These are phyloP conservation scores for Cenopis cana DNA, from an alignment of 2,888 invertebrate genomes.

Conservation along the genomic window DNA sequence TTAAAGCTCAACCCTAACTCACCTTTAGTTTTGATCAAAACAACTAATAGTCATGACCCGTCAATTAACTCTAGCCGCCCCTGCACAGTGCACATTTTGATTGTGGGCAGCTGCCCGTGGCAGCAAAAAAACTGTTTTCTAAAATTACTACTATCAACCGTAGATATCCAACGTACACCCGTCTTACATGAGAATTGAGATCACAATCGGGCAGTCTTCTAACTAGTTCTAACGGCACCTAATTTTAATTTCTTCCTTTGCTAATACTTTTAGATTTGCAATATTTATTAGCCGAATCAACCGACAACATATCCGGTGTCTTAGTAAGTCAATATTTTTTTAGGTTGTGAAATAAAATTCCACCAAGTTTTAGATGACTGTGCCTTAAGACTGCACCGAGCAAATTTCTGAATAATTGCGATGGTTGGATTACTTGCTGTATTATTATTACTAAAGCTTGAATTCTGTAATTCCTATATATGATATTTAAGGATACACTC, in stretches of 20 bases:
- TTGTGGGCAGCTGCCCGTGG: conserved; percentile 79
- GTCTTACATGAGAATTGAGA: conserved; percentile 62
- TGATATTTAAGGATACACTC: too few relatives aligned
- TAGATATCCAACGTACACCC: conserved; percentile 66
- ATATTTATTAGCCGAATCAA: too few relatives aligned
- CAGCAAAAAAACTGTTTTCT: conserved; percentile 80
- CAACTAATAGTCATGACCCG: conserved; percentile 68
- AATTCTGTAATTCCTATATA: too few relatives aligned
- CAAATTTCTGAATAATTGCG: too few relatives aligned
- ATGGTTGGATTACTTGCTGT: too few relatives aligned
- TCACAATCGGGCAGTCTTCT: conserved; percentile 68
- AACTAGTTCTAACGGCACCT: conserved; percentile 66
- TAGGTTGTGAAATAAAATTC: too few relatives aligned
- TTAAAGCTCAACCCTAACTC: conserved; percentile 38
- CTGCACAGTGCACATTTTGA: conserved; percentile 76
- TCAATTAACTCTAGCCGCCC: conserved; percentile 71
- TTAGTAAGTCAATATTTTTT: too few relatives aligned
- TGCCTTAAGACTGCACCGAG: too few relatives aligned
- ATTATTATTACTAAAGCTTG: too few relatives aligned
- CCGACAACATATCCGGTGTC: too few relatives aligned
- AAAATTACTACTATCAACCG: conserved; percentile 75
- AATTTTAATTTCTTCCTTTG: conserved; percentile 29
- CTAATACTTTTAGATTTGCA: too few relatives aligned
- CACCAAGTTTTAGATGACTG: too few relatives aligned
- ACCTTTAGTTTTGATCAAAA: conserved; percentile 56